These are phyloP conservation scores for Ciconia boyciana DNA, from an alignment of 2,113 vertebrate genomes.

Conservation along the genomic window DNA sequence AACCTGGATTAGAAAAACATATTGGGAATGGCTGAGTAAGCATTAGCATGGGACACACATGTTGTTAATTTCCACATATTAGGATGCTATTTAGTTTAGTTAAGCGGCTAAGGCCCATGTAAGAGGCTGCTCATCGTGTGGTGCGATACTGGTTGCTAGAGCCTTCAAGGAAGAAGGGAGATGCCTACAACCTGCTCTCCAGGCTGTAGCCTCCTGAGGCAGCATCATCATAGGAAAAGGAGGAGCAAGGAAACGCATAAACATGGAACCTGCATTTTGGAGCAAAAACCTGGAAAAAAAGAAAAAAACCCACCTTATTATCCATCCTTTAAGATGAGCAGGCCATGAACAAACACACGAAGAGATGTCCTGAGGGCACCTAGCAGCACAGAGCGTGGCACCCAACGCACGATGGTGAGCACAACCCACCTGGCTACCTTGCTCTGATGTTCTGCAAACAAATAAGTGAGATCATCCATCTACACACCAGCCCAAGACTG, in stretches of 20 bases:
- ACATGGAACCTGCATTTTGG: background rate
- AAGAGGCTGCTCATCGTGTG: background rate
- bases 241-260: background rate
- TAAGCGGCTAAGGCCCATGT: background rate
- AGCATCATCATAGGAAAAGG: background rate
- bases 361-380: background rate
- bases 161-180: background rate
- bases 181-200: background rate
- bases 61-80: background rate
- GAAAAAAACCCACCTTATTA: background rate
- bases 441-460: background rate
- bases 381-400: background rate
- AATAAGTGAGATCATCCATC: background rate
- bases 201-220: background rate
- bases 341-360: background rate
- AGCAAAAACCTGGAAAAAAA: background rate
- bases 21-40: background rate
- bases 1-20: background rate
- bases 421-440: background rate
- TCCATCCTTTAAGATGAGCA: background rate
- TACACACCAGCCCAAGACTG: background rate
- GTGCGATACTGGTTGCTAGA: background rate
- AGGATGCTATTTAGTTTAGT: background rate
- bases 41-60: background rate
- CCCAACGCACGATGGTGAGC: accelerated